These are phyloP conservation scores for Scelioninae gen. 1 DNA, from an alignment of 2,888 invertebrate species.

Conservation along the genomic window DNA sequence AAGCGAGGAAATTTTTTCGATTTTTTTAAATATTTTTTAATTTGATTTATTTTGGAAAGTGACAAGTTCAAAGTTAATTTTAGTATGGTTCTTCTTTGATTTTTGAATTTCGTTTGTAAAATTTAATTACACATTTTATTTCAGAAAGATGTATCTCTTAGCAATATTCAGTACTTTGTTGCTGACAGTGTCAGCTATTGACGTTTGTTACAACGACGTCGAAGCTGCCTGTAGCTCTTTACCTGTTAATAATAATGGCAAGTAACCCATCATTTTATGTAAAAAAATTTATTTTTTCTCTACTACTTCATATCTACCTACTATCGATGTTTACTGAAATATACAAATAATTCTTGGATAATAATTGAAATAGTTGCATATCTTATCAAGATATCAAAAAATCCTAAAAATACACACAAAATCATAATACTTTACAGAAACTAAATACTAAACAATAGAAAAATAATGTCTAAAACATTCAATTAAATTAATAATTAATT, in stretches of 20 bases:
- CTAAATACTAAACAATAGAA: too few species aligned
- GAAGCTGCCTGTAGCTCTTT: slow-evolving; percentile 86
- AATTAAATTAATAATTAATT: too few species aligned
- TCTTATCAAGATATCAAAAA: too few species aligned
- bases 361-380: too few species aligned
- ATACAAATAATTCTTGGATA: too few species aligned
- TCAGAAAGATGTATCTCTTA: slow-evolving; percentile 87
- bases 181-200: slow-evolving; percentile 85
- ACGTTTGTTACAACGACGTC: slow-evolving; percentile 88
- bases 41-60: background rate
- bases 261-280: background rate
- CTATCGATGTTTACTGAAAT: too few species aligned
- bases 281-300: too few species aligned
- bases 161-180: slow-evolving; percentile 85
- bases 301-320: too few species aligned
- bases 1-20: too few species aligned
- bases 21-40: background rate
- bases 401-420: too few species aligned
- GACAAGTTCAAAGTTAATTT: slow-evolving; percentile 2
- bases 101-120: background rate
- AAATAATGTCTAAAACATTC: too few species aligned
- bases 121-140: slow-evolving; percentile 14
- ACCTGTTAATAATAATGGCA: slow-evolving; percentile 74
- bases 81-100: background rate
- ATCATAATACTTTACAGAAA: too few species aligned